Evolutionary conservation across 2,888 invertebrate species (phyloP).

Genomic region (Choristoneura rosaceana): DNA sequence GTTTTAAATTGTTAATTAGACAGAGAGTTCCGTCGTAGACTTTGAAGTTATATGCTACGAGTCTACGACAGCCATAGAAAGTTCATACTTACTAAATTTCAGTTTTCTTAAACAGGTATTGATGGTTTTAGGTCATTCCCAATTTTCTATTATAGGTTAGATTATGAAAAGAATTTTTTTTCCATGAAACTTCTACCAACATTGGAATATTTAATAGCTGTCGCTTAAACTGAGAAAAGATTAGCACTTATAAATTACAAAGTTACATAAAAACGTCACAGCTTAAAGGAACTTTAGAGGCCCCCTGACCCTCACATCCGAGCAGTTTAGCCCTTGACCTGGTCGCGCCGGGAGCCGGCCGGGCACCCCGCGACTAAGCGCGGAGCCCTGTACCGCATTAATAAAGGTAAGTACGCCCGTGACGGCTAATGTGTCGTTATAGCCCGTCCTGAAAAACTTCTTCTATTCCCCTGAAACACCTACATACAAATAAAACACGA

Average conservation of each 20-base stretch:
- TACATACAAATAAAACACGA: conserved; percentile 51
- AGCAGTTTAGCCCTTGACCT: conserved; percentile 28
- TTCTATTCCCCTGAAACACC: conserved; percentile 61
- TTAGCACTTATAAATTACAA: neutral
- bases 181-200: neutral
- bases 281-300: neutral
- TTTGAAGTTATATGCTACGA: no score
- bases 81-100: no score
- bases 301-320: neutral
- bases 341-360: conserved; percentile 54
- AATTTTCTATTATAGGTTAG: no score
- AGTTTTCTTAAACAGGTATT: no score
- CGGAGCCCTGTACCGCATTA: conserved; percentile 78
- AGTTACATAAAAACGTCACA: neutral
- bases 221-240: neutral
- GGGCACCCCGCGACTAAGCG: conserved; percentile 57
- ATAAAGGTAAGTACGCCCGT: conserved; percentile 80
- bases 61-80: no score
- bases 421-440: conserved; percentile 82
- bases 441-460: conserved; percentile 79
- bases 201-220: neutral
- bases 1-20: no score
- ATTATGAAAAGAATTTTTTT: neutral
- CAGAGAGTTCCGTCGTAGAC: no score
- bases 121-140: no score